These are phyloP conservation scores for Tholera decimalis DNA, from an alignment of 2,888 invertebrate species.

Conservation along the genomic window DNA sequence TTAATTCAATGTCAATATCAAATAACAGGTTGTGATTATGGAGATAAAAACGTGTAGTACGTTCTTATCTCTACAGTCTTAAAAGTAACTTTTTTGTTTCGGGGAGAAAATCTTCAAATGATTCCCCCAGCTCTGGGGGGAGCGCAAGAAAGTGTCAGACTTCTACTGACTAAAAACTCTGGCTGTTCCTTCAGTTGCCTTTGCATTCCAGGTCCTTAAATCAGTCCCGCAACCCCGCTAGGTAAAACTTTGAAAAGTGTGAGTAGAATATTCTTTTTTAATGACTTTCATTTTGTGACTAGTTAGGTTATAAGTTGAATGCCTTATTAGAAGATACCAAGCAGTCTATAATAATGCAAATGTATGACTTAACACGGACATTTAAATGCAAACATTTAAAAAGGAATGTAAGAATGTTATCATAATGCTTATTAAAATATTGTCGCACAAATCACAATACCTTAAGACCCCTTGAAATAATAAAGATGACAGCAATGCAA, in stretches of 20 bases:
- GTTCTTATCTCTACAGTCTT: not conserved
- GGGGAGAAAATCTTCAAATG: no score
- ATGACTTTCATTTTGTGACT: not conserved
- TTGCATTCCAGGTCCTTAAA: no score
- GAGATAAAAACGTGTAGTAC: constrained; percentile 9
- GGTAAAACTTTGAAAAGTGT: constrained; percentile 17
- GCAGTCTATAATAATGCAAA: not conserved
- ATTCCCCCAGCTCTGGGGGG: no score
- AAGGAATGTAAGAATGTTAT: constrained; percentile 11
- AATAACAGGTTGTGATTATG: constrained; percentile 15
- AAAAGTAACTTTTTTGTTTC: no score
- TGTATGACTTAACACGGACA: not conserved
- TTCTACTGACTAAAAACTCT: no score
- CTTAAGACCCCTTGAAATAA: constrained; percentile 14
- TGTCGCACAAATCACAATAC: constrained; percentile 5
- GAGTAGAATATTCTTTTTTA: not conserved
- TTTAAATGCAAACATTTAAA: not conserved
- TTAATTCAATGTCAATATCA: constrained; percentile 53
- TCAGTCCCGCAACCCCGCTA: no score
- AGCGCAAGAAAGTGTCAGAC: no score
- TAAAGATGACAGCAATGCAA: constrained; percentile 33
- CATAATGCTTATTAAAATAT: constrained; percentile 15
- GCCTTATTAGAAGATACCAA: no score
- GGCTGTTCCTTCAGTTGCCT: no score
- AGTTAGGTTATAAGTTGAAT: no score